Base-by-base conservation (phyloP, 2,888 invertebrate species). In the Drosophila tripunctata region DNA sequence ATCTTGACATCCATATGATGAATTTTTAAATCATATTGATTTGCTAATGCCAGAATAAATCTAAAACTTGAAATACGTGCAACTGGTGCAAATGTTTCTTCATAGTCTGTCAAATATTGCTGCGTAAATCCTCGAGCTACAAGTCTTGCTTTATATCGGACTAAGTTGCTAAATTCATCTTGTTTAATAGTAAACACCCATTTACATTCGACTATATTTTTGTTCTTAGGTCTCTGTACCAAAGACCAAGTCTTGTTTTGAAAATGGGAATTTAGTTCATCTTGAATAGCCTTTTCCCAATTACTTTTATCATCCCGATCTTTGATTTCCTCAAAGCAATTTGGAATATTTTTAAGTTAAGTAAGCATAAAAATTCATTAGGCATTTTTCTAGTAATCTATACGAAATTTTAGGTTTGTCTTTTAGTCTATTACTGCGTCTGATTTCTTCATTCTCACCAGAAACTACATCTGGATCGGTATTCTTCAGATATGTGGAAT, bases 301-400 rank as follows among this genome's bases (percentile, higher is more conserved):
- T 8, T 14, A 12, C 22, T 8, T 40, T 21, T 52, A 10, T 52
- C 33, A 41, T 52, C 15, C 6, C 52, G n/a, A 40, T 3, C 1
- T n/a, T 52, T 19, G 2, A 41, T 41, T 30, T 52, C 33, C 3
- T 40, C 35, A 15, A 15, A 38, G 10, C 8, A 27, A 30, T 17
- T 44, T 7, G 30, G 44, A 17, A 44, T 30, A 30, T 48, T 21
- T 3, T 22, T 35, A 3, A n/a, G n/a, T n/a, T n/a, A 48, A 35
- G 22, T 7, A 12, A 6, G 3, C 12, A 17, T 45, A 22, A 3
- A 38, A 30, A 51, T 51, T 47, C 56, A 60, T 56, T 8, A 63
- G n/a, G 48, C 67, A 56, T 38, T 35, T 67, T 15, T 61, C 33
- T n/a, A 62, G 19, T 4, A 58, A 57, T 44, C 47, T 50, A 61